A percentile compares a stretch with the other conserved stretches of the same genome.
Evolutionary conservation across 2,113 vertebrate species (phyloP).

Genomic region (Trematomus loennbergii): DNA sequence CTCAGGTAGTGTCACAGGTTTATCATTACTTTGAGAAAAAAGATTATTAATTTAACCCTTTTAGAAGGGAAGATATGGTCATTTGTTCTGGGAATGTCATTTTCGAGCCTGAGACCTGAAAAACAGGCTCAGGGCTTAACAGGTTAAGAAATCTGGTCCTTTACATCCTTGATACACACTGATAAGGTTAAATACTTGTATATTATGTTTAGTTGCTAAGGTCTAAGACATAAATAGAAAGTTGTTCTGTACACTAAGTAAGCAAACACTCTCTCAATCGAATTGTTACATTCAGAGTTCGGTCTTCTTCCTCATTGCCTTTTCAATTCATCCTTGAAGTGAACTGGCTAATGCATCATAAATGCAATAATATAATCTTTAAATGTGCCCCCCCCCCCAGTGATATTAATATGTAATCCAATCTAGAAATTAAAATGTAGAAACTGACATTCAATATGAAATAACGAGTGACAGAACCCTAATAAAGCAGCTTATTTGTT

Average conservation of each 20-base stretch:
- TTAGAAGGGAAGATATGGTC: no score
- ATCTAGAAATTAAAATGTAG: slow-evolving; percentile 3
- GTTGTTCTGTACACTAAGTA: not conserved
- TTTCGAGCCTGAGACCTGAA: no score
- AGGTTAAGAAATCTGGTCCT: not conserved
- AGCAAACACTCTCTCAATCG: not conserved
- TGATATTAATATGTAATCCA: slow-evolving; percentile 44
- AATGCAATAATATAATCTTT: slow-evolving; percentile 19
- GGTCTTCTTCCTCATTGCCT: not conserved
- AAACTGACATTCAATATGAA: slow-evolving; percentile 37
- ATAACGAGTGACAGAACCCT: slow-evolving; percentile 14
- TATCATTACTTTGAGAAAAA: no score
- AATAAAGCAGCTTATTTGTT: slow-evolving; percentile 24
- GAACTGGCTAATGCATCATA: slow-evolving; percentile 7
- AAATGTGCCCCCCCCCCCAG: slow-evolving; percentile 14
- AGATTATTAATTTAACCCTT: no score
- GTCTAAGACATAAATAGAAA: not conserved
- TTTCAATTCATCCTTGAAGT: not conserved
- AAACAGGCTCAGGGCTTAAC: no score
- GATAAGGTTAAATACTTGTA: not conserved
- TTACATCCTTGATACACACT: not conserved
- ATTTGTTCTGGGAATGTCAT: no score
- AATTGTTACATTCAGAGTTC: not conserved
- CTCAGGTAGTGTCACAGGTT: no score
- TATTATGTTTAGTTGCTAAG: not conserved